Base-by-base conservation (phyloP, 2,113 vertebrate genomes). In the Agelaius tricolor region DNA sequence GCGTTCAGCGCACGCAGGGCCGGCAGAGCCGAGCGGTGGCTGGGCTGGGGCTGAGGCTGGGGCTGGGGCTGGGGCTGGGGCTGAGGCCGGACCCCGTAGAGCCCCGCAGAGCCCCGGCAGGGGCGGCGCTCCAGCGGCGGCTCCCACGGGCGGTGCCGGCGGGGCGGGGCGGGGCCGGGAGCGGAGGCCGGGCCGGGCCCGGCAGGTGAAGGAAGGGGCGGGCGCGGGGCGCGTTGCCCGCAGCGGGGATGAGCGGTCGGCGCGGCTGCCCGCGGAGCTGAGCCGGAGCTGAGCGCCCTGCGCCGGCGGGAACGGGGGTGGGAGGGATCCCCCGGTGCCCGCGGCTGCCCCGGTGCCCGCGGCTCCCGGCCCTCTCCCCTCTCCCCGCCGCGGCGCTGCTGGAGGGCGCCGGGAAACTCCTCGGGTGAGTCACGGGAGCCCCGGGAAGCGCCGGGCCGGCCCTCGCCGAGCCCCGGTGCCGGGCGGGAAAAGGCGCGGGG, bases 21-120 rank as follows among this genome's bases (percentile, higher is more conserved):
- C 1, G 30, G 11, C 30, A 4, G 33, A 37, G 47, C 46, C 10
- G 3, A 15, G n/a, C 15, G 2, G 24, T 0, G 62, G 4, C 55
- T 1, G 47, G 21, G 35, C 7, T 3, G 51, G 41, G 37, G 31
- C 47, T 13, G 47, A 23, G 13, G 49, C 10, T 3, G 58, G 11
- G 33, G 5, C 22, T 19, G 28, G n/a, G n/a, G n/a, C n/a, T n/a
- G n/a, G 35, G 13, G 49, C 10, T 3, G 58, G 11, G 33, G 5
- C 22, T 19, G 28, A 35, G 35, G 35, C 35, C 35, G 35, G 35
- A 35, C 35, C 35, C 35, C 3, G 22, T 15, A 52, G 51, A 26
- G 15, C 10, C 3, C 51, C 8, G 27, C 13, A 15, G 47, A 23
- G 46, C 22, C 31, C 52, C 9, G 19, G 20, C 19, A 23, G 12